These are phyloP conservation scores for Coracopsis vasa DNA, from an alignment of 2,113 vertebrate genomes.

Conservation along the genomic window DNA sequence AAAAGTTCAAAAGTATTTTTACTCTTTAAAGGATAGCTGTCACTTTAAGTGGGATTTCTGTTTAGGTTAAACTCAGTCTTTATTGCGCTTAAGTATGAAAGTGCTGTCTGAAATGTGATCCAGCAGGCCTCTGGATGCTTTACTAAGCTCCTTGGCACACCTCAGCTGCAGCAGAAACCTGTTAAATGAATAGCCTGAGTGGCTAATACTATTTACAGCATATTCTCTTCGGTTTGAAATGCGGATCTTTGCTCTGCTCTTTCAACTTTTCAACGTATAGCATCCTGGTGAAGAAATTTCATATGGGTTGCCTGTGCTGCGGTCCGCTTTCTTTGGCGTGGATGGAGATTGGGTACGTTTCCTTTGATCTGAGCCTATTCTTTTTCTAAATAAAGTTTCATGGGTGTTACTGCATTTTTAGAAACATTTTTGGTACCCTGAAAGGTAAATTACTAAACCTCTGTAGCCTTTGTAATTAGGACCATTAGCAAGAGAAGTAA, in stretches of 20 bases:
- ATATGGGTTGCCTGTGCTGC: accelerated
- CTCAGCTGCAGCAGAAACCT: neutral
- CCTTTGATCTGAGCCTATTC: neutral
- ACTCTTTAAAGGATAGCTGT: neutral
- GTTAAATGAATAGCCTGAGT: neutral
- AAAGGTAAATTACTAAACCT: neutral
- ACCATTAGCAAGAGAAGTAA: neutral
- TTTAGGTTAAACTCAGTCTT: constrained; percentile 13
- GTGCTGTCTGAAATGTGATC: neutral
- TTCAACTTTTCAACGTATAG: neutral
- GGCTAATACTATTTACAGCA: neutral
- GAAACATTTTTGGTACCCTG: neutral
- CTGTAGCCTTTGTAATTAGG: neutral
- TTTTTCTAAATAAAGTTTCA: neutral
- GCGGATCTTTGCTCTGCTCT: neutral
- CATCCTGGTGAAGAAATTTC: neutral
- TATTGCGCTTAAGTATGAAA: neutral
- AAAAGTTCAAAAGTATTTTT: neutral
- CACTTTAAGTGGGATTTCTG: neutral
- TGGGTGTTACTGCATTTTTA: neutral
- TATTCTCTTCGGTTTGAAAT: neutral
- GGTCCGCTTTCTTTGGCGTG: neutral
- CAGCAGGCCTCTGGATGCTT: neutral
- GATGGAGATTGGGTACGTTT: neutral
- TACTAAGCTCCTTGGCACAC: neutral